A percentile compares a stretch with the other conserved stretches of the same genome.
These are phyloP conservation scores for Cavia aperea DNA, from an alignment of 2,113 vertebrate genomes.

Conservation along the genomic window DNA sequence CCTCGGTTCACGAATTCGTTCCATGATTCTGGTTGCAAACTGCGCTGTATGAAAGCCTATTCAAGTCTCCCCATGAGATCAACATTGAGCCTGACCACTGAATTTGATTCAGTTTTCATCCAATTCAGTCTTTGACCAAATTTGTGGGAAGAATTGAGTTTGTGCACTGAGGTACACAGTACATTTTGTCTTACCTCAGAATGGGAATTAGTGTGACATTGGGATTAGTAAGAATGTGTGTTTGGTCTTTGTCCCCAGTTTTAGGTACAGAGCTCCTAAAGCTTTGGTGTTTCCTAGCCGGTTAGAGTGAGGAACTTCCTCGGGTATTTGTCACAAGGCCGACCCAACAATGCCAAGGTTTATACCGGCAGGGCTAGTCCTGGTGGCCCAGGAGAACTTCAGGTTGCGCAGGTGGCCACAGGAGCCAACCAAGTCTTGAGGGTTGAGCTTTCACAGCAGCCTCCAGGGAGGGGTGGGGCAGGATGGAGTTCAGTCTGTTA, in stretches of 20 bases:
- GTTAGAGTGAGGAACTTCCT: not conserved
- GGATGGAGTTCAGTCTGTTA: not conserved
- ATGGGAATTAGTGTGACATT: not conserved
- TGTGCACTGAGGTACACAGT: not conserved
- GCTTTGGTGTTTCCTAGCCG: not conserved
- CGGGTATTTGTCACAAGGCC: not conserved
- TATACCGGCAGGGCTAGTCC: not conserved
- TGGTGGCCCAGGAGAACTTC: not conserved
- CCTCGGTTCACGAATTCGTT: not conserved
- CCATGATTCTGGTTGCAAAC: not conserved
- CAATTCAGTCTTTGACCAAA: not conserved
- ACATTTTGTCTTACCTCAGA: not conserved
- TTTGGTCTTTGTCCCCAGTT: not conserved
- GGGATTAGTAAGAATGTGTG: not conserved
- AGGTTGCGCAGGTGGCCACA: not conserved
- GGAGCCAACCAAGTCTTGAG: not conserved
- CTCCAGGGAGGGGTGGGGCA: too few relatives aligned
- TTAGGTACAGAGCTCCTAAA: not conserved
- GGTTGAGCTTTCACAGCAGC: not conserved
- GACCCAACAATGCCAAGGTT: not conserved
- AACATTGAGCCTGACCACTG: not conserved
- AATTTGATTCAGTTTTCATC: not conserved
- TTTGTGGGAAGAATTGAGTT: not conserved
- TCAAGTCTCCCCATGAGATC: not conserved
- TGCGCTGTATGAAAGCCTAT: not conserved